Base-by-base conservation (phyloP, 1,140 invertebrate genomes). In the Polypedilum pembai region DNA sequence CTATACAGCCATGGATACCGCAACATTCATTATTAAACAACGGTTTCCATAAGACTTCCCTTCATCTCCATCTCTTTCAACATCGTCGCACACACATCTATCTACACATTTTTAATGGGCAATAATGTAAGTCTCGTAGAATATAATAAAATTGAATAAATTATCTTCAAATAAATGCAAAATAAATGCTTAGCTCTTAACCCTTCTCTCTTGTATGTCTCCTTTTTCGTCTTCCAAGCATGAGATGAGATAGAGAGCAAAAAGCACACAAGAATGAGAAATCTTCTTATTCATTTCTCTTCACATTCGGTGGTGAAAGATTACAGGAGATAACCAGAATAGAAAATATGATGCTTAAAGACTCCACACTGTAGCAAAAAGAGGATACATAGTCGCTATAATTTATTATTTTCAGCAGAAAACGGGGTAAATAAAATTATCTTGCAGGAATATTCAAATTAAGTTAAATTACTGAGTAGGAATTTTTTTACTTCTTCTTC, bases 281-380 rank as follows among this genome's bases (percentile, higher is more conserved):
- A 20, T 20, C 65, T 69, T 69, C 65, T 69, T 69, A 20, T 21
- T 69, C 65, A 69, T 69, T 69, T 69, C 24, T 33, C 24, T 33
- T 33, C 24, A 3, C 5, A 33, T 33, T 69, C 20, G 17, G 65
- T 69, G 65, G 65, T 69, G 17, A 69, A 69, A 69, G 65, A 69
- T 69, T 69, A 69, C 65, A 69, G 65, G 65, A 69, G 65, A 69
- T 69, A 69, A 69, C 65, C 65, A 69, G 65, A 69, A 69, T 21
- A 21, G 65, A 69, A 69, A 69, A 69, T 69, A 69, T 69, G 65
- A 69, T 20, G 65, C 65, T 69, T 21, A 69, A 69, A 69, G 65
- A 69, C 65, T 69, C 5, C 65, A 69, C 5, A 18, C 10, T 69
- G 65, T 18, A 69, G 17, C 65, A 15, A 3, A 56, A 15, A 56